Evolutionary conservation across 2,888 invertebrate genomes (phyloP), one percentile per base, ranked within the genome.

Genomic region (Chrysopilus asiliformis): DNA sequence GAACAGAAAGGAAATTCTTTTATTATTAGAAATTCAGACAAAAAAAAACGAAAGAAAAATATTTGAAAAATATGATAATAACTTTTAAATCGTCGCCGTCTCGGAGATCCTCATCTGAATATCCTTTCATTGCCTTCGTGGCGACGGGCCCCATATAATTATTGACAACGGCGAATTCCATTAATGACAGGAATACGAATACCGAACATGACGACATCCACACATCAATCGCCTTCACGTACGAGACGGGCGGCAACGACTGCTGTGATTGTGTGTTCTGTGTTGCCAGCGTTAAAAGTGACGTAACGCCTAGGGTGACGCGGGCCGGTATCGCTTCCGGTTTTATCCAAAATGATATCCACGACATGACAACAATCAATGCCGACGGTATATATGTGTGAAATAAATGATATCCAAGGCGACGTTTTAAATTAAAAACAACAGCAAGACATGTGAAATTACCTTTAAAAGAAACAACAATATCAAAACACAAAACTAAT

Each of bases 291-390:
- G 90, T 90, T 34, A 90, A 72, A 26, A 90, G 65, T 19, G 89
- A 89, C 41, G 90, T 90, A 40, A 91, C 90, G 13, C 93, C 91
- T 1, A 91, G 68, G 1, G 93, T 91, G 17, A 91, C 91, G 4
- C 91, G 71, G 14, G 91, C 91, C 1, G 91, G 91, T 4, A 89
- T 89, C 1, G 90, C 90, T 62, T 91, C 91, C 1, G 89, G 89
- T 57, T 89, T 89, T 50, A 91, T 89, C 90, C 90, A 91, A 65
- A 91, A 91, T 0, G 89, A 89, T 4, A 90, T 84, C 90, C 90
- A 90, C 74, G 90, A 90, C 86, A 91, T 89, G 38, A 91, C 89
- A 43, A 91, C 93, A 51, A 93, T 91, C 53, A 91, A 72, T 57
- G 89, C 90, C 12, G 90, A 90, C 4, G 91, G 91, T 52, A 91